phyloP scores from a whole-genome alignment of 2,888 invertebrate species.

The Timandra comae region DNA sequence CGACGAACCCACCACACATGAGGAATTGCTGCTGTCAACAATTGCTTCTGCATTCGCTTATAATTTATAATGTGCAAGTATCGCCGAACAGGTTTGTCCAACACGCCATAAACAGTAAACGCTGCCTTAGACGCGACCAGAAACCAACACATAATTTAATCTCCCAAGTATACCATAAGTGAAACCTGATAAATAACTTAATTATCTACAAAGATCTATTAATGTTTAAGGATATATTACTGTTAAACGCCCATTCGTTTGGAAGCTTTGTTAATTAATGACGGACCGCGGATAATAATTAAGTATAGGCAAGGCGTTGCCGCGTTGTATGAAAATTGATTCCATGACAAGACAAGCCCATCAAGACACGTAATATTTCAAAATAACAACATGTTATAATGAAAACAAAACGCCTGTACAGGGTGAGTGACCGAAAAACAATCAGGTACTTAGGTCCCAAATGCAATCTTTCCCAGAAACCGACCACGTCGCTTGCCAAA shows the following conservation, averaged over 20 bases:
- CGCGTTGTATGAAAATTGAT: too few species aligned
- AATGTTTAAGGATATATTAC: too few species aligned
- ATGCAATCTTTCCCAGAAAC: conserved; percentile 69
- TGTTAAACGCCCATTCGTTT: too few species aligned
- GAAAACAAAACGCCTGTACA: conserved; percentile 41
- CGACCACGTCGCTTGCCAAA: conserved; percentile 63
- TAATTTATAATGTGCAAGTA: too few species aligned
- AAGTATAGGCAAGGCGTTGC: too few species aligned
- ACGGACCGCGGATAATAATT: too few species aligned
- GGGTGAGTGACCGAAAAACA: conserved; percentile 68
- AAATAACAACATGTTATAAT: conserved; percentile 45
- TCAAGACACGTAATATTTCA: conserved; percentile 24
- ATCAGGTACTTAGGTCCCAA: conserved; percentile 67
- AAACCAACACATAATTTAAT: not conserved
- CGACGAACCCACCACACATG: conserved; percentile 45
- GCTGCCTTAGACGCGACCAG: not conserved
- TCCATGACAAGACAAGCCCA: too few species aligned
- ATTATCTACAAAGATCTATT: too few species aligned
- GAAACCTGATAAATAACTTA: not conserved
- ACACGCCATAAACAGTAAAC: too few species aligned
- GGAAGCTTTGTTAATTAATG: too few species aligned
- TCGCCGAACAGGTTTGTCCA: too few species aligned
- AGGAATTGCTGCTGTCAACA: conserved; percentile 38
- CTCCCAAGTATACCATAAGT: not conserved
- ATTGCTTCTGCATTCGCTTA: conserved; percentile 20